phyloP scores from a whole-genome alignment of 2,888 invertebrate species.

The Drosophila colorata region DNA sequence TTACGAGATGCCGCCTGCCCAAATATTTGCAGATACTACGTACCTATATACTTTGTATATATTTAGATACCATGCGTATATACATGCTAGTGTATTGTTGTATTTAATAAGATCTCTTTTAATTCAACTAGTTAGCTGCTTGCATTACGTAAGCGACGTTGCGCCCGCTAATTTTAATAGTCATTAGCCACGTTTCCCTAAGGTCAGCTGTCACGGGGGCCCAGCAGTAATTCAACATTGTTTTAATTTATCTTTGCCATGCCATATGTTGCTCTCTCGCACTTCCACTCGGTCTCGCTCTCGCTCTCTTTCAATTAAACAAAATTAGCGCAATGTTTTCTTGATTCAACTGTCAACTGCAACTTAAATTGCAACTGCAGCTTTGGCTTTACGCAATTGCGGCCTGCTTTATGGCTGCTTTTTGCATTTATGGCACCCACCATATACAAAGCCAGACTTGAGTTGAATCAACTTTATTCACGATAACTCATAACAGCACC shows the following conservation, averaged over 20 bases:
- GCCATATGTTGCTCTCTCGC: slow-evolving; percentile 36
- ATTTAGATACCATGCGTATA: background rate
- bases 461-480: slow-evolving; percentile 16
- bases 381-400: slow-evolving; percentile 14
- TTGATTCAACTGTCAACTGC: slow-evolving; percentile 18
- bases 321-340: slow-evolving; percentile 44
- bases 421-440: slow-evolving; percentile 19
- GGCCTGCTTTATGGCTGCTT: slow-evolving; percentile 2
- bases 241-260: slow-evolving; percentile 60
- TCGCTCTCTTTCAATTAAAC: slow-evolving; percentile 59
- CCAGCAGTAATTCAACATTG: slow-evolving; percentile 61
- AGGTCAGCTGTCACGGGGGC: slow-evolving; percentile 38
- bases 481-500: background rate
- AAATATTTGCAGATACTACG: slow-evolving; percentile 22
- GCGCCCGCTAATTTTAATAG: slow-evolving; percentile 51
- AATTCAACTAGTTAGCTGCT: slow-evolving; percentile 19
- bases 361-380: slow-evolving; percentile 16
- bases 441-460: background rate
- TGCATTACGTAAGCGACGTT: slow-evolving; percentile 63
- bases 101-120: slow-evolving; percentile 24
- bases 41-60: background rate
- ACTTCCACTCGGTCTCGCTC: background rate
- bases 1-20: slow-evolving; percentile 19
- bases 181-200: slow-evolving; percentile 49
- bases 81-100: background rate